phyloP scores from a whole-genome alignment of 2,113 vertebrate species.

The Parus major region DNA sequence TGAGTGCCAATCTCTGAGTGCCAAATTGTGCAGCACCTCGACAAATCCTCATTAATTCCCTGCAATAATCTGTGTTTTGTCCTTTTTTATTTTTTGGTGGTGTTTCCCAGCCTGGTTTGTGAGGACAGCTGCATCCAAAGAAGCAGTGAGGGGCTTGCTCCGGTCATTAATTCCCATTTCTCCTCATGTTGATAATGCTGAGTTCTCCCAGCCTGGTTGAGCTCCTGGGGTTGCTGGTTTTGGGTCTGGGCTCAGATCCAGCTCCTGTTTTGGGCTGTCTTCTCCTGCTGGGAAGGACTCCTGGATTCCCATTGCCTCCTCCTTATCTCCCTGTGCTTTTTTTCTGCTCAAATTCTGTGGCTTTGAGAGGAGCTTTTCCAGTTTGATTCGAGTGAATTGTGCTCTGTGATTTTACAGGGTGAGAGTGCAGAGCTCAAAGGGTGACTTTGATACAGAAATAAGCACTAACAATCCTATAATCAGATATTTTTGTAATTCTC shows the following conservation, averaged over 20 bases:
- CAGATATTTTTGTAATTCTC: background rate
- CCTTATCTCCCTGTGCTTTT: background rate
- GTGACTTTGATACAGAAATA: background rate
- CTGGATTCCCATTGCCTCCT: background rate
- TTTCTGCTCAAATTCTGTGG: background rate
- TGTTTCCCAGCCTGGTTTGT: background rate
- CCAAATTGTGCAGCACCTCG: background rate
- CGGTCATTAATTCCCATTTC: fast-evolving
- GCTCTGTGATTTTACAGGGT: background rate
- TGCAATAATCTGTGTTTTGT: fast-evolving
- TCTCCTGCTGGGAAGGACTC: background rate
- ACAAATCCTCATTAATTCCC: background rate
- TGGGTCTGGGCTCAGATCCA: background rate
- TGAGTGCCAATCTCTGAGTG: background rate
- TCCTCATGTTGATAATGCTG: fast-evolving
- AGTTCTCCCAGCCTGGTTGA: background rate
- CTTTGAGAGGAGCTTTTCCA: background rate
- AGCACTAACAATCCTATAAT: background rate
- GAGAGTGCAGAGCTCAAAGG: background rate
- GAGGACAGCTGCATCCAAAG: background rate
- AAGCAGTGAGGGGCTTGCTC: background rate
- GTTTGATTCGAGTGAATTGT: background rate
- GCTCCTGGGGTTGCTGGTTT: background rate
- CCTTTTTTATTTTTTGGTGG: background rate
- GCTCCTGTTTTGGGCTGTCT: background rate